phyloP scores from a whole-genome alignment of 2,888 invertebrate genomes.

The Enchytraeus crypticus region DNA sequence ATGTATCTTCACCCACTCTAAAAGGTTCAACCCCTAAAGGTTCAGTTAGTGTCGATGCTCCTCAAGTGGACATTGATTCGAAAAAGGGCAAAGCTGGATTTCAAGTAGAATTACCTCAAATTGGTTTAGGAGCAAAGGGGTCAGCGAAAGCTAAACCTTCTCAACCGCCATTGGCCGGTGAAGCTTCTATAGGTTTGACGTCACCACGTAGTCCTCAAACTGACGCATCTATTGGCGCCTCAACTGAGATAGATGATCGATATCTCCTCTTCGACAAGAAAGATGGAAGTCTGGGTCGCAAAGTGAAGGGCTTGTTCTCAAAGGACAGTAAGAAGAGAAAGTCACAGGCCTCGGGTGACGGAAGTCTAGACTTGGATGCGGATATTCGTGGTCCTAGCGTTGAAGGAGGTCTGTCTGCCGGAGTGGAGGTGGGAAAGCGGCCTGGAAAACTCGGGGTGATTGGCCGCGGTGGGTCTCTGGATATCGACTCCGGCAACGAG shows the following conservation, averaged over 20 bases:
- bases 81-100: not conserved
- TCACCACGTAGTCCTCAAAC: not conserved
- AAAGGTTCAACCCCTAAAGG: not conserved
- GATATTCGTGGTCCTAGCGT: not conserved
- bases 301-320: not conserved
- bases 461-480: not conserved
- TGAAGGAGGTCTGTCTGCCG: not conserved
- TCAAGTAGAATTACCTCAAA: not conserved
- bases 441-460: not conserved
- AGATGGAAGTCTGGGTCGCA: not conserved
- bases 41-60: not conserved
- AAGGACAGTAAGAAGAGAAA: not conserved
- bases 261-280: not conserved
- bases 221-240: not conserved
- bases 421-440: not conserved
- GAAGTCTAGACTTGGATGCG: not conserved
- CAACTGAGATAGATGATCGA: not conserved
- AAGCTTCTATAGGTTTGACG: not conserved
- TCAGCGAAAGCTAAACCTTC: not conserved
- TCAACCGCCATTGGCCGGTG: not conserved
- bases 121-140: not conserved
- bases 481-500: not conserved
- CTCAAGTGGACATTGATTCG: not conserved
- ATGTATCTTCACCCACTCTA: not conserved
- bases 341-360: not conserved